Evolutionary conservation across 2,113 vertebrate species (phyloP), one percentile per base, ranked within the genome.

Genomic region (Morphnarchus princeps): DNA sequence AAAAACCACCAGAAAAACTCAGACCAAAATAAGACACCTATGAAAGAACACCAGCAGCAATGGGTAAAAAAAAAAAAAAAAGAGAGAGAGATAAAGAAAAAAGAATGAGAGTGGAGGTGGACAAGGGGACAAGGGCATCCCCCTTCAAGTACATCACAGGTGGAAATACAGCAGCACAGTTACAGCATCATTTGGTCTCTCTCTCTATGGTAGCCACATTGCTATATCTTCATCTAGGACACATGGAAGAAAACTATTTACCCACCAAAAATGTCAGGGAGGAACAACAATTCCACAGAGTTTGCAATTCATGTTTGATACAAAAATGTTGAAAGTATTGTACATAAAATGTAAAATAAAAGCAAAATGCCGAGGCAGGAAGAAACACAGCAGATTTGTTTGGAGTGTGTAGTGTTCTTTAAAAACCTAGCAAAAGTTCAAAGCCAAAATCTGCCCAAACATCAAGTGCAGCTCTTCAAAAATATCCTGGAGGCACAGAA

Each of bases 81-180:
- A 47, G 2, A 58, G 11, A 67, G 57, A 34, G 13, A 50, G 13
- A 50, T 25, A 50, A 50, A 50, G 8, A 45, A 85, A 85, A 19
- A 58, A 55, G 15, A 91, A 82, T 31, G 71, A 86, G 83, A 38
- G 49, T 16, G 74, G 87, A 95, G 91, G 63, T 58, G 67, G 88
- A 88, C 66, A 87, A 69, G 86, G 57, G 82, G 86, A 88, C 65
- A 88, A 65, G 83, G 58, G 82, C 87, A 84, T 81, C 82, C 81
- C 97, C 82, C 95, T 96, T 98, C 96, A 97, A 97, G 96, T 97
- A 97, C 89, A 76, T 90, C 87, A 93, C 90, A 85, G 76, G 94
- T 13, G 95, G 93, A 93, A 95, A 94, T 88, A 96, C 91, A 96
- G 96, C 89, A 96, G 96, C 94, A 97, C 89, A 38, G 52, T 80